Percentiles rank a stretch among this genome's conserved stretches.
Conservation (phyloP, 2,797 vertebrate genomes). For the Sus cebifrons region DNA sequence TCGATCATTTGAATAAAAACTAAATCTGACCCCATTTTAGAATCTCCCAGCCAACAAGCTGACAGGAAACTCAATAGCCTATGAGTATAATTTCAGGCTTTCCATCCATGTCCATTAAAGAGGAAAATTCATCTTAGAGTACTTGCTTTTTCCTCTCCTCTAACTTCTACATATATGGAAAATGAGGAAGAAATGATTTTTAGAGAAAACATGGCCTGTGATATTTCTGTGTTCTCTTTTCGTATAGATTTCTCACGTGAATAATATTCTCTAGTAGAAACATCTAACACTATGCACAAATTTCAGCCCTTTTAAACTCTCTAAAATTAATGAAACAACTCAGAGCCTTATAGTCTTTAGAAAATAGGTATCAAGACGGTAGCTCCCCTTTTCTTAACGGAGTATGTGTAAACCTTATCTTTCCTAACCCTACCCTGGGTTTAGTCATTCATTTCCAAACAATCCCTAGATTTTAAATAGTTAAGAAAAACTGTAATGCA, state of each 20-base stretch:
- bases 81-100: conserved; percentile 35
- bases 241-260: conserved; percentile 69
- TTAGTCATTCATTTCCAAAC: conserved; percentile 40
- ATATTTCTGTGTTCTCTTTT: conserved; percentile 73
- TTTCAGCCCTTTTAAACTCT: conserved; percentile 65
- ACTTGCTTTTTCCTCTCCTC: conserved; percentile 54
- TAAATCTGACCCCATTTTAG: conserved; percentile 62
- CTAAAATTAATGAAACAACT: conserved; percentile 64
- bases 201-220: conserved; percentile 65
- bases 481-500: conserved; percentile 64
- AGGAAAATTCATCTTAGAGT: conserved; percentile 59
- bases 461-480: conserved; percentile 58
- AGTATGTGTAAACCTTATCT: conserved; percentile 23
- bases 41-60: conserved; percentile 64
- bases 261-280: conserved; percentile 70
- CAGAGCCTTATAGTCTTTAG: conserved; percentile 47
- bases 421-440: background rate
- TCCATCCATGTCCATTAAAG: conserved; percentile 60
- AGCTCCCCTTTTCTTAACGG: conserved; percentile 41
- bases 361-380: conserved; percentile 60
- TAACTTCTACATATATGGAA: conserved; percentile 68
- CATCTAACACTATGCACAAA: conserved; percentile 62
- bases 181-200: conserved; percentile 71
- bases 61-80: conserved; percentile 53
- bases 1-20: conserved; percentile 70